phyloP scores from a whole-genome alignment of 2,113 vertebrate genomes.

The Chaetodon auriga region DNA sequence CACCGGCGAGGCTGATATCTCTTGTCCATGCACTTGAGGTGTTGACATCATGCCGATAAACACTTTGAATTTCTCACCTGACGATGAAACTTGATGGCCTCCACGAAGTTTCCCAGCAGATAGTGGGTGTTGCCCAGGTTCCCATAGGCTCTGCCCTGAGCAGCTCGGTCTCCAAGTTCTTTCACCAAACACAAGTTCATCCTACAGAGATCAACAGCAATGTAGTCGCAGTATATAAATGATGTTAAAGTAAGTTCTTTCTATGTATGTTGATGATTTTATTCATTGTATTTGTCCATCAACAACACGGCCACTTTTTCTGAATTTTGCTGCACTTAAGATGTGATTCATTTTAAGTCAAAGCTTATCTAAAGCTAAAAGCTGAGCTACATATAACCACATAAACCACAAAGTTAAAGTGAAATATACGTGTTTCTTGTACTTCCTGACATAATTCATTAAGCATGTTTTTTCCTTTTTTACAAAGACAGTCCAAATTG shows the following conservation, averaged over 20 bases:
- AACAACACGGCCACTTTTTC: neutral
- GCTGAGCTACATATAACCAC: too few relatives aligned
- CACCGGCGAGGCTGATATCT: neutral
- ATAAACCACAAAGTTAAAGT: too few relatives aligned
- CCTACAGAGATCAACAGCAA: conserved; percentile 75
- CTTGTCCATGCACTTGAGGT: neutral
- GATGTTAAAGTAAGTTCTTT: neutral
- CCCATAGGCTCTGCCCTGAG: conserved; percentile 94
- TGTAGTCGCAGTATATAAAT: neutral
- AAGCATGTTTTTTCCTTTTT: too few relatives aligned
- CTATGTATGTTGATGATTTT: neutral
- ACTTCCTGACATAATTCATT: too few relatives aligned
- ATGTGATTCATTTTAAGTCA: neutral
- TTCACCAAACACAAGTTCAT: conserved; percentile 96
- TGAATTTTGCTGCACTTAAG: neutral
- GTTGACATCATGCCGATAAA: neutral
- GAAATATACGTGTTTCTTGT: too few relatives aligned
- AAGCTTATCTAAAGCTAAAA: too few relatives aligned
- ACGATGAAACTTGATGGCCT: conserved; percentile 94
- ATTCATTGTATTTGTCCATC: neutral
- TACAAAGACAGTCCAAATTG: too few relatives aligned
- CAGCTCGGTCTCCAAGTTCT: conserved; percentile 94
- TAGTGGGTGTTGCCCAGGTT: conserved; percentile 99
- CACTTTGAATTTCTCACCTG: conserved; percentile 85
- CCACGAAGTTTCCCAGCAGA: conserved; percentile 92